These are phyloP conservation scores for Mystacornis crossleyi DNA, from an alignment of 2,113 vertebrate genomes.

Conservation along the genomic window DNA sequence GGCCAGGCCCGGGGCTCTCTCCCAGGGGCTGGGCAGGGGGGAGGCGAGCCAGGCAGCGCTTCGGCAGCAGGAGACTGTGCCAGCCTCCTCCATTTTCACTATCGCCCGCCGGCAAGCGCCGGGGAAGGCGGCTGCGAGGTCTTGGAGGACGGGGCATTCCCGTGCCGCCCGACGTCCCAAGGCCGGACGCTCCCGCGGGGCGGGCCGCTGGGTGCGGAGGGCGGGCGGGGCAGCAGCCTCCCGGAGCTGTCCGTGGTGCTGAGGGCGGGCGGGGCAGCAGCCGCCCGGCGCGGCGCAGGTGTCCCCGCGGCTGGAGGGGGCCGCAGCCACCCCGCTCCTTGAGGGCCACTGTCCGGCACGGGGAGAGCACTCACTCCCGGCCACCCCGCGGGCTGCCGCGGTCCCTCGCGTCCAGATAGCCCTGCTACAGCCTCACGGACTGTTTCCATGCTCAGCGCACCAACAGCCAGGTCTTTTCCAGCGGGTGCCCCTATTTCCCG, in stretches of 20 bases:
- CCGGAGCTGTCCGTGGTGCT: slow-evolving; percentile 41
- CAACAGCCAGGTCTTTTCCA: background rate
- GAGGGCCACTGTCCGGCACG: fast-evolving
- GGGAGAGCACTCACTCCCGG: background rate
- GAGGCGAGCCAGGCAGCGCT: background rate
- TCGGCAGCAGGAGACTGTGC: no score
- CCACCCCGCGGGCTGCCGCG: background rate
- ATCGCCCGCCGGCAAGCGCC: background rate
- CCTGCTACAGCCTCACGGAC: background rate
- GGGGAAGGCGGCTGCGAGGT: background rate
- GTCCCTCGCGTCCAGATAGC: background rate
- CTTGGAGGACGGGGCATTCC: no score
- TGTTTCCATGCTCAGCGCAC: background rate
- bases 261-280: background rate
- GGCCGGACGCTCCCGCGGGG: no score
- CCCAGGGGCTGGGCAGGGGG: background rate
- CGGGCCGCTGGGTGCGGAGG: background rate
- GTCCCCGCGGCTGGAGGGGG: background rate
- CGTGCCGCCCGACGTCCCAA: fast-evolving
- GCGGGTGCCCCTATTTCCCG: background rate
- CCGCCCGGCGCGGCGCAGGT: fast-evolving
- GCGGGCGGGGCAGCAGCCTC: background rate
- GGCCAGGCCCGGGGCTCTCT: background rate
- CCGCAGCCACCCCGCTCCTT: no score
- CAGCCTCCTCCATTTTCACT: background rate